A percentile compares a stretch with the other conserved stretches of the same genome.
Conservation (phyloP, 92 coral and sea anemone species). For the Epizoanthus scotinus region DNA sequence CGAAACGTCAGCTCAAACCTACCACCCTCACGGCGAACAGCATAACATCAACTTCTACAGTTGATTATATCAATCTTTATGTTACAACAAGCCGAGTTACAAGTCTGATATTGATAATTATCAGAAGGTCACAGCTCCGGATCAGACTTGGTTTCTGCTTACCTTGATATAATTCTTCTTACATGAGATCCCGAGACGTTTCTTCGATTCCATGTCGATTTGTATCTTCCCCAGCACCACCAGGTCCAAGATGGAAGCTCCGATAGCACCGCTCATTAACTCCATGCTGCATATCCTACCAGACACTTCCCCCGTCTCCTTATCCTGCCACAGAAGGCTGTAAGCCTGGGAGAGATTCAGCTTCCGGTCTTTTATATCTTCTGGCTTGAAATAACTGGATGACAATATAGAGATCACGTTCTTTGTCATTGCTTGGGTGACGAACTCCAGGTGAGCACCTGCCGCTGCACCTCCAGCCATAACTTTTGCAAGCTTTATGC, state of each 20-base stretch:
- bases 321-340: constrained; percentile 59
- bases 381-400: constrained; percentile 41
- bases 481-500: neutral
- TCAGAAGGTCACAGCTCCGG: too few relatives aligned
- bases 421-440: constrained; percentile 17
- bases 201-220: constrained; percentile 39
- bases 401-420: constrained; percentile 18
- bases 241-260: constrained; percentile 46
- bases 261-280: constrained; percentile 43
- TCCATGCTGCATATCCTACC: constrained; percentile 33
- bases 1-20: too few relatives aligned
- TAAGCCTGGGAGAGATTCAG: constrained; percentile 52
- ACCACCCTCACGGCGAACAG: too few relatives aligned
- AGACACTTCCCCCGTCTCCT: constrained; percentile 43
- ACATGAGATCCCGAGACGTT: constrained; percentile 30
- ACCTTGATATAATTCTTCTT: constrained; percentile 45
- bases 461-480: neutral
- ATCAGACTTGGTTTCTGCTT: neutral
- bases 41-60: too few relatives aligned
- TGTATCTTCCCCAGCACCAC: constrained; percentile 52
- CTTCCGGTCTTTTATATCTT: constrained; percentile 27
- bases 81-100: too few relatives aligned
- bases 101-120: too few relatives aligned
- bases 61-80: too few relatives aligned
- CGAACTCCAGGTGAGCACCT: neutral